Conservation (phyloP, 2,113 vertebrate species). For the Seriola dumerili region DNA sequence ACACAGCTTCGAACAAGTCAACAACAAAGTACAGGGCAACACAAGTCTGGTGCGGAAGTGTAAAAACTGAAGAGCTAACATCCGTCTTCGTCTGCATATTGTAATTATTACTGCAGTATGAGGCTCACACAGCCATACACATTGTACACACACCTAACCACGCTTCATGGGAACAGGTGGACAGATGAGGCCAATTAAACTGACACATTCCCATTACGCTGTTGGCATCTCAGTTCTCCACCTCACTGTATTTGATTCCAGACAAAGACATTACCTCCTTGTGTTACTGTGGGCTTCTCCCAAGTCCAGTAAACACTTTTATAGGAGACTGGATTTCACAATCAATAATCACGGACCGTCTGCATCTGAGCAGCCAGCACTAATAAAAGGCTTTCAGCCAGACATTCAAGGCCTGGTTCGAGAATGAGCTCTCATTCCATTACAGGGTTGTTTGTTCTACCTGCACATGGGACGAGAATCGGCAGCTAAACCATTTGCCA, state of each 20-base stretch:
- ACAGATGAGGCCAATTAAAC: conserved; percentile 43
- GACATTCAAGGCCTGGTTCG: conserved; percentile 44
- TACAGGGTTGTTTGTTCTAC: conserved; percentile 34
- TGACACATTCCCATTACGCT: conserved; percentile 49
- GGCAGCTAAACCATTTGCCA: conserved; percentile 29
- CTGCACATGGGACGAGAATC: conserved; percentile 25
- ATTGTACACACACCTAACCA: conserved; percentile 14
- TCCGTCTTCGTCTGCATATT: neutral
- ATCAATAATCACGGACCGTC: conserved; percentile 73
- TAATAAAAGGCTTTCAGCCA: conserved; percentile 43
- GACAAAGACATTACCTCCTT: conserved; percentile 56
- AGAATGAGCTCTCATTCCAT: conserved; percentile 38
- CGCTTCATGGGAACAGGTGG: conserved; percentile 3
- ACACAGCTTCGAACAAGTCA: conserved; percentile 2
- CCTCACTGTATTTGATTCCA: conserved; percentile 64
- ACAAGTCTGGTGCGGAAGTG: neutral
- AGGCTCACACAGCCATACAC: neutral
- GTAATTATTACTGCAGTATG: neutral
- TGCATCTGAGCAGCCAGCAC: conserved; percentile 57
- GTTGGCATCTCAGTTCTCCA: conserved; percentile 42
- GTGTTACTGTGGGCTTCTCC: conserved; percentile 52
- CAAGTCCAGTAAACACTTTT: conserved; percentile 59
- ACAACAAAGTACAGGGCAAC: neutral
- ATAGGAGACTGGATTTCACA: conserved; percentile 58
- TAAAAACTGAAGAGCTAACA: neutral